Percentiles rank a stretch among this genome's conserved stretches.
These are phyloP conservation scores for Cyclura pinguis DNA, from an alignment of 2,797 vertebrate species.

Conservation along the genomic window DNA sequence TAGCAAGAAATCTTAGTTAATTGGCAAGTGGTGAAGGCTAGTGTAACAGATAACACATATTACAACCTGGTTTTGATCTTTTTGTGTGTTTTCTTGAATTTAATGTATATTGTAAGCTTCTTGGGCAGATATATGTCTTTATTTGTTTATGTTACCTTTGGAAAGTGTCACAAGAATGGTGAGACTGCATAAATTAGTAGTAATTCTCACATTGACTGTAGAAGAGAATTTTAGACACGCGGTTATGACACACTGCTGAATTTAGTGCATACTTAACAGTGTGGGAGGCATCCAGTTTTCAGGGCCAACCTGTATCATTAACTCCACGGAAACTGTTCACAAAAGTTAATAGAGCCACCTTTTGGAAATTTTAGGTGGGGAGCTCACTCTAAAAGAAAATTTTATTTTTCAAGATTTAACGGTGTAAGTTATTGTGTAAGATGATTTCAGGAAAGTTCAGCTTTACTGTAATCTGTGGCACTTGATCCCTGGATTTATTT, in stretches of 20 bases:
- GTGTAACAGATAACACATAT: background rate
- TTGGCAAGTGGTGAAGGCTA: slow-evolving; percentile 25
- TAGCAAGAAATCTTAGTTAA: slow-evolving; percentile 14
- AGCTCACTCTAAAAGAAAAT: too few relatives aligned
- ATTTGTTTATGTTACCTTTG: background rate
- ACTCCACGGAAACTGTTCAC: background rate
- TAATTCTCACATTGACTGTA: background rate
- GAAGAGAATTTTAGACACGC: background rate
- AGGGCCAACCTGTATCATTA: background rate
- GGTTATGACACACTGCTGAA: background rate
- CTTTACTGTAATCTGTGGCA: background rate
- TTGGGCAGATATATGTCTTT: background rate
- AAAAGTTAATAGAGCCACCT: background rate
- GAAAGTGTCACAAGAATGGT: background rate
- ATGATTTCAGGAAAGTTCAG: background rate
- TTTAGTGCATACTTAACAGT: background rate
- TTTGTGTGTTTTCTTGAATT: slow-evolving; percentile 43
- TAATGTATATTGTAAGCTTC: background rate
- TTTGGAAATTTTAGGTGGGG: background rate
- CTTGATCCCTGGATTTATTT: background rate
- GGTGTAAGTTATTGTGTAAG: background rate
- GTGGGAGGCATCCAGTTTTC: slow-evolving; percentile 17
- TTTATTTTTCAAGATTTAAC: background rate
- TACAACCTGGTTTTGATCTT: slow-evolving; percentile 2
- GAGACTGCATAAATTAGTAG: background rate